Percentiles rank a stretch among this genome's conserved stretches.
These are phyloP conservation scores for Drosophila nigritarsus DNA, from an alignment of 2,888 invertebrate genomes.

Conservation along the genomic window DNA sequence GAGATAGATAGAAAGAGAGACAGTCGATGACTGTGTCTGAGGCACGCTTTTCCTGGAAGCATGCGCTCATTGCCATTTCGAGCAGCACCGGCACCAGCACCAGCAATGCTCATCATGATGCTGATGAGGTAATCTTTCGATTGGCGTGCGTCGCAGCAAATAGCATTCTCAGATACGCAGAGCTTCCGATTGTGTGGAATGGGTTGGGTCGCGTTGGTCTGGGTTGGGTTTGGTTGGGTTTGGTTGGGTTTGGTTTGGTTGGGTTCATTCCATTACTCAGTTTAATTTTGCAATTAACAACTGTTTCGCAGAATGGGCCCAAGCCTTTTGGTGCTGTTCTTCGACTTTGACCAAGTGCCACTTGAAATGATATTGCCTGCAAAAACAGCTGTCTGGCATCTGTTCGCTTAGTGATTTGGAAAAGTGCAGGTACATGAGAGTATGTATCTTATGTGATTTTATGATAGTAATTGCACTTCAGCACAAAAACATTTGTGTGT, in stretches of 20 bases:
- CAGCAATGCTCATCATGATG: constrained; percentile 44
- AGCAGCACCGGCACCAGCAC: constrained; percentile 14
- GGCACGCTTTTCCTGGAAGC: constrained; percentile 75
- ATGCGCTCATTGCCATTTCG: constrained; percentile 76
- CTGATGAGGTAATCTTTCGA: constrained; percentile 69
- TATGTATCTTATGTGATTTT: background rate
- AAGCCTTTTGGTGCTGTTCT: background rate
- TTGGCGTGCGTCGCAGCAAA: constrained; percentile 25
- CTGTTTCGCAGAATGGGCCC: constrained; percentile 51
- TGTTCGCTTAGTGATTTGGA: constrained; percentile 53
- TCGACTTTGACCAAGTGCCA: constrained; percentile 35
- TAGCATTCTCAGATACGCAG: constrained; percentile 14
- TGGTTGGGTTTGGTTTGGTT: constrained; percentile 13
- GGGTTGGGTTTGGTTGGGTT: constrained; percentile 9
- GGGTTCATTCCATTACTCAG: constrained; percentile 63
- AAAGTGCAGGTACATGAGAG: constrained; percentile 30
- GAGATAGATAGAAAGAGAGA: background rate
- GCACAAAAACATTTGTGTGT: constrained; percentile 8
- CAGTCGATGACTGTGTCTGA: constrained; percentile 36
- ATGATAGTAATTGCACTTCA: constrained; percentile 34
- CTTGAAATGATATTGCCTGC: constrained; percentile 43
- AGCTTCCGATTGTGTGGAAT: background rate
- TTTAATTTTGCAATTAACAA: constrained; percentile 78
- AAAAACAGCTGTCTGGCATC: constrained; percentile 55
- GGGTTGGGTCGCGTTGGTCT: constrained; percentile 7